Evolutionary conservation across 35 echinoderm and acorn worm genomes (phyloP).

Genomic region (Ophiothrix spiculata): DNA sequence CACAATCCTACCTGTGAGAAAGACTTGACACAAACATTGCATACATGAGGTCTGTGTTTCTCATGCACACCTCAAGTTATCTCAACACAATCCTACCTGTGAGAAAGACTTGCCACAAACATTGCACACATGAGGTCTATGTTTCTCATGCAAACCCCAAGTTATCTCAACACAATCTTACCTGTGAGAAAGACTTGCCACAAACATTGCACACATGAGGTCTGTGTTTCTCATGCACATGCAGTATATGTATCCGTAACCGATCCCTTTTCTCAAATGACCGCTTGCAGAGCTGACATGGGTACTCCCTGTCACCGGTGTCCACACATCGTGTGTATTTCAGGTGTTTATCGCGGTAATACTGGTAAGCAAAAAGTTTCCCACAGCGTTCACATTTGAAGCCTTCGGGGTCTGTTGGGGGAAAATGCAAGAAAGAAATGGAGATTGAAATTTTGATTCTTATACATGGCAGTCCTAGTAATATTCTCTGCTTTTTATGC

Average conservation of each 20-base stretch:
- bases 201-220: slow-evolving; percentile 86
- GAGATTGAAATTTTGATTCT: not conserved
- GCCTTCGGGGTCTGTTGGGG: slow-evolving; percentile 70
- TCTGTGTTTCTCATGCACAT: slow-evolving; percentile 93
- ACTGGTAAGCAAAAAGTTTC: slow-evolving; percentile 87
- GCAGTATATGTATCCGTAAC: slow-evolving; percentile 82
- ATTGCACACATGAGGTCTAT: too few species aligned
- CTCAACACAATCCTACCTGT: too few species aligned
- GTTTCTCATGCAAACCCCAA: too few species aligned
- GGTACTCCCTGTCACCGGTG: slow-evolving; percentile 73
- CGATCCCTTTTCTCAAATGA: slow-evolving; percentile 92
- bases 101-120: too few species aligned
- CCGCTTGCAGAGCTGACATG: slow-evolving; percentile 80
- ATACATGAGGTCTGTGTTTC: too few species aligned
- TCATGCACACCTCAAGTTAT: too few species aligned
- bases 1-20: too few species aligned
- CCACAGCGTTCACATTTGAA: slow-evolving; percentile 88
- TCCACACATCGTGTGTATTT: slow-evolving; percentile 87
- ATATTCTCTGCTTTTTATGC: not conserved
- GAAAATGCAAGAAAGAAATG: not conserved
- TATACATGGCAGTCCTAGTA: not conserved
- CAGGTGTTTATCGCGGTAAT: slow-evolving; percentile 91
- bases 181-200: slow-evolving; percentile 96
- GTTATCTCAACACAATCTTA: too few species aligned
- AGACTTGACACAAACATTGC: too few species aligned